Base-by-base conservation (phyloP, 92 coral and sea anemone species). In the Muricea muricata region DNA sequence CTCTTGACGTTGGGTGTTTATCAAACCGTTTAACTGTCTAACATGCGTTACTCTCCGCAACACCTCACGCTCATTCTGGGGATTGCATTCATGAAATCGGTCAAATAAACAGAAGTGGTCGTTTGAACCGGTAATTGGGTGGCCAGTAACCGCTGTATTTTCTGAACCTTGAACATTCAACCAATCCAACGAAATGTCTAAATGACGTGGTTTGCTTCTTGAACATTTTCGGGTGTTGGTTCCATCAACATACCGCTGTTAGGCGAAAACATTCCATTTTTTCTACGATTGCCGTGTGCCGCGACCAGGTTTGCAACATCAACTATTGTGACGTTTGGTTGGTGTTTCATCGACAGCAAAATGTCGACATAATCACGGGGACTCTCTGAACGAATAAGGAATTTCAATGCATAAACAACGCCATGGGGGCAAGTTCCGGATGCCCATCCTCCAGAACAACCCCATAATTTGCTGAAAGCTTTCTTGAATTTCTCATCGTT, bases 341-440 rank as follows among this genome's bases (percentile, higher is more conserved):
- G 85, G 40, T 76, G 34, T 26, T 42, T 47, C 87, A 86, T 86
- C 1, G 90, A 90, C 58, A 48, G 58, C 9, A 86, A 17, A 29
- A 90, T 15, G 61, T 90, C 90, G 9, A 68, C 83, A 50, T 90
- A 90, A 74, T 90, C 91, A 0, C 80, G 71, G 1, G 88, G 90
- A 81, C 94, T 91, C 73, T 91, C 91, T 0, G 89, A 89, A 0
- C 87, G 56, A 1, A 91, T 66, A 15, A 88, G 87, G 41, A 91
- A 91, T 72, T 91, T 91, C 21, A 85, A 45, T 5, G 90, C 83
- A 21, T 91, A 88, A 0, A 88, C 80, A 6, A 88, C 83, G 1
- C 88, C 86, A 69, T 88, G 94, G 11, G 90, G 92, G 47, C 92
- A 88, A 3, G 90, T 54, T 0, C 88, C 90, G n/a, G 92, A 89